Evolutionary conservation across 2,113 vertebrate species (phyloP), one percentile per base, ranked within the genome.

Genomic region (Chrysemys picta): DNA sequence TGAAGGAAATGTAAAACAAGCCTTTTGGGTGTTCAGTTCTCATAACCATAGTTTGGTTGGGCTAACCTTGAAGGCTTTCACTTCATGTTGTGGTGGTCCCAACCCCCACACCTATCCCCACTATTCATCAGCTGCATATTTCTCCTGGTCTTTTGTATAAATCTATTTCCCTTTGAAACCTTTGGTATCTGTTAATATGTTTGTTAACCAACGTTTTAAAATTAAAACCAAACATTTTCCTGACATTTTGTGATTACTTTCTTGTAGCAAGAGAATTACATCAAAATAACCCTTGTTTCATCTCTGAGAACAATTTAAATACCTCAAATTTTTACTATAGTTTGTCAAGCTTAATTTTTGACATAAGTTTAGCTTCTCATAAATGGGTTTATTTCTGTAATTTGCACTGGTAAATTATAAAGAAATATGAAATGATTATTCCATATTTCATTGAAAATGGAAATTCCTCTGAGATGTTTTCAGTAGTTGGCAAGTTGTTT

Each of bases 1-100:
- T 42, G 42, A 42, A 42, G 8, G 0, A 3, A 49, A 5, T 12
- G 8, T 62, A 84, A 94, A 8, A 80, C 17, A 88, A 6, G 47
- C 14, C n/a, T 57, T 0, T 0, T 81, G 10, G 2, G 11, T 84
- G 57, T 59, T 85, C 35, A 80, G 16, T 76, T 80, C 52, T 8
- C 27, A 2, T 50, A 27, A 86, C 1, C 2, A 22, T 79, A 22
- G 1, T 6, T 92, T 84, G 17, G 25, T 16, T 29, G 2, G 11
- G n/a, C 89, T 69, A n/a, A 69, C 65, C 35, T 69, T 69, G 35
- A 69, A 69, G 65, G 35, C 35, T 69, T 38, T 69, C 17, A 10
- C 17, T 38, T 69, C 65, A n/a, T 69, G 17, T 59, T 59, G 11
- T 31, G 12, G 57, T 59, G 17, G n/a, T 21, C 53, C 53, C 16